Conservation (phyloP, 1,140 invertebrate genomes). For the Hirudo medicinalis region DNA sequence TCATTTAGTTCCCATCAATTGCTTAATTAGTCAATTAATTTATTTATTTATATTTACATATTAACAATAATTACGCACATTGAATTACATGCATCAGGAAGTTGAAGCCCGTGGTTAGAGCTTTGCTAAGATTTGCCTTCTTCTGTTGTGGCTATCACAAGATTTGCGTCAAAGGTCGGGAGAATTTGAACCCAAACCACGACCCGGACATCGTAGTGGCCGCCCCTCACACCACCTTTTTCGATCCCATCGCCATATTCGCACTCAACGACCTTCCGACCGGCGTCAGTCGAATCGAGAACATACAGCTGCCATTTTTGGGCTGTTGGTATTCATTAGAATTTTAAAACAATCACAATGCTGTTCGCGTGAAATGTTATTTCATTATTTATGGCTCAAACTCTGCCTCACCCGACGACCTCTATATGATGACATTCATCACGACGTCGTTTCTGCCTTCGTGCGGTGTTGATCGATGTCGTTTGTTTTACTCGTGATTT, state of each 20-base stretch:
- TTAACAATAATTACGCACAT: neutral
- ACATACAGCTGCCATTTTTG: conserved; percentile 60
- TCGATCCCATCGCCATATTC: conserved; percentile 64
- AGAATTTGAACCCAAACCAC: neutral
- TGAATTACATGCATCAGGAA: no score
- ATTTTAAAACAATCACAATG: no score
- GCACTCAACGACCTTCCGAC: conserved; percentile 51
- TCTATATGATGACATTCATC: no score
- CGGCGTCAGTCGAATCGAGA: conserved; percentile 63
- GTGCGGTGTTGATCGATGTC: no score
- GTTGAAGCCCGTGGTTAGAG: conserved; percentile 4
- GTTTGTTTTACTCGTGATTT: no score
- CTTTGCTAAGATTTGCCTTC: conserved; percentile 4
- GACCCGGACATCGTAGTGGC: conserved; percentile 53
- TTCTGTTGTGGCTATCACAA: conserved; percentile 13
- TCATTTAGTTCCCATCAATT: no score
- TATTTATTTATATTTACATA: no score
- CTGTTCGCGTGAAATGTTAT: no score
- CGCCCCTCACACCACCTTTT: conserved; percentile 77
- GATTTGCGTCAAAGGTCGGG: conserved; percentile 4
- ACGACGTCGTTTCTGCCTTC: no score
- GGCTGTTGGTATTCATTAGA: conserved; percentile 56
- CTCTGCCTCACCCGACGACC: no score
- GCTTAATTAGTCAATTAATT: no score
- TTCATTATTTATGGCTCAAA: no score